Base-by-base conservation (phyloP, 2,113 vertebrate genomes). In the Balaenoptera acutorostrata region DNA sequence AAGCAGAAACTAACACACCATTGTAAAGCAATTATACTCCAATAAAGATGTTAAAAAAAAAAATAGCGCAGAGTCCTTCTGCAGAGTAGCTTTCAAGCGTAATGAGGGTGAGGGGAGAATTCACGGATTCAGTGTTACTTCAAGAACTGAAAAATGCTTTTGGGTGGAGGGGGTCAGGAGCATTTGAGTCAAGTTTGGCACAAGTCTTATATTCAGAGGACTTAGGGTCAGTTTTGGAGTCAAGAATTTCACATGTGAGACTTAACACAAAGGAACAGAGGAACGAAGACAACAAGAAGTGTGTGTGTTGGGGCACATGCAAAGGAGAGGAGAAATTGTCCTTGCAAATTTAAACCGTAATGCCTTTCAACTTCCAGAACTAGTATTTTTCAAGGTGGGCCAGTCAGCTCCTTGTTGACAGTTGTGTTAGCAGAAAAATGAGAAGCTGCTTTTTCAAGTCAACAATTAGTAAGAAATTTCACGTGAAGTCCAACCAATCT, bases 381-480 rank as follows among this genome's bases (percentile, higher is more conserved):
- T 17, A 64, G 41, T 15, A 61, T 55, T 82, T 72, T 88, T 72
- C 39, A 71, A 44, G 23, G 15, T 29, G 74, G 49, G 12, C 41
- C 25, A 78, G 44, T 74, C 6, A 66, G 2, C 36, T 93, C 31
- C 59, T 41, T 41, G 7, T 84, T 75, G 64, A 71, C 18, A 31
- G 3, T 29, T 68, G 20, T 55, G 8, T 66, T 89, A n/a, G 23
- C 41, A 81, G 72, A 55, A 55, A 92, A 95, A 84, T 5, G 17
- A 90, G 75, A 88, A 90, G 25, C 17, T 49, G 10, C 10, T 92
- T 78, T 92, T 78, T 59, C 64, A 66, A 69, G 18, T 21, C 69
- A 80, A 52, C 78, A 94, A 75, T 61, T 88, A 71, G 85, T 64
- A 78, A 52, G 12, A 72, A 88, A 91, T 88, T 90, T 90, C n/a